phyloP scores from a whole-genome alignment of 2,888 invertebrate species.

The Nomada goodeniana region DNA sequence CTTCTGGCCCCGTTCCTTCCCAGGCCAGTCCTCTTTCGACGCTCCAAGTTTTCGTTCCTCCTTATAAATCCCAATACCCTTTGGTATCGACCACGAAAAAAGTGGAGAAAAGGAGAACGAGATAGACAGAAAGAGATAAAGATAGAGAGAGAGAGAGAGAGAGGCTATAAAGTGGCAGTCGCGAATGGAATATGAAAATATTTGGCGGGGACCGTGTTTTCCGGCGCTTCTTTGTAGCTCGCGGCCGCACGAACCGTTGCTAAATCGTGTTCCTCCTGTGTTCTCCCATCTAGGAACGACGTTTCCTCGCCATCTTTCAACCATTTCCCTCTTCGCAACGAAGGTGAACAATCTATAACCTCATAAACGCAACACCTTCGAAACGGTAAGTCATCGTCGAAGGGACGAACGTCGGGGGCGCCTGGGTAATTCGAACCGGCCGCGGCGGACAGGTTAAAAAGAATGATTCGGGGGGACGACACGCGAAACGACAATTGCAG shows the following conservation, averaged over 20 bases:
- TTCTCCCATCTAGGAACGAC: conserved; percentile 27
- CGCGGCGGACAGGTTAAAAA: conserved; percentile 11
- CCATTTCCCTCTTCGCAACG: not conserved
- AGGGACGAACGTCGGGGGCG: conserved; percentile 17
- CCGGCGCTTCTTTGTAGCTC: conserved; percentile 58
- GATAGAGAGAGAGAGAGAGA: conserved; percentile 4
- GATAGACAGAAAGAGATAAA: too few relatives aligned
- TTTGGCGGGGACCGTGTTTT: conserved; percentile 63
- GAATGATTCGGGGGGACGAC: not conserved
- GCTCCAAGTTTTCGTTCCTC: conserved; percentile 73
- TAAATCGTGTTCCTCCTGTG: conserved; percentile 40
- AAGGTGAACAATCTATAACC: not conserved
- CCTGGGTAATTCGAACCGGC: conserved; percentile 19
- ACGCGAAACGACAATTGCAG: conserved; percentile 22
- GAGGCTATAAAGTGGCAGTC: conserved; percentile 61
- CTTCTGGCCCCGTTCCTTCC: not conserved
- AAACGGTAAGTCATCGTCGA: conserved; percentile 24
- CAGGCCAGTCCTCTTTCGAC: conserved; percentile 31
- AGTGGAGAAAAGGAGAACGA: not conserved
- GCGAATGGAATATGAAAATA: conserved; percentile 74
- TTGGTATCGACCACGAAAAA: conserved; percentile 70
- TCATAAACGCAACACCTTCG: not conserved
- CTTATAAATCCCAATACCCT: conserved; percentile 78
- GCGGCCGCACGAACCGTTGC: conserved; percentile 10
- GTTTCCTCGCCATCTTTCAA: not conserved